phyloP scores from a whole-genome alignment of 2,888 invertebrate genomes.

The Agrenia bidenticulata region DNA sequence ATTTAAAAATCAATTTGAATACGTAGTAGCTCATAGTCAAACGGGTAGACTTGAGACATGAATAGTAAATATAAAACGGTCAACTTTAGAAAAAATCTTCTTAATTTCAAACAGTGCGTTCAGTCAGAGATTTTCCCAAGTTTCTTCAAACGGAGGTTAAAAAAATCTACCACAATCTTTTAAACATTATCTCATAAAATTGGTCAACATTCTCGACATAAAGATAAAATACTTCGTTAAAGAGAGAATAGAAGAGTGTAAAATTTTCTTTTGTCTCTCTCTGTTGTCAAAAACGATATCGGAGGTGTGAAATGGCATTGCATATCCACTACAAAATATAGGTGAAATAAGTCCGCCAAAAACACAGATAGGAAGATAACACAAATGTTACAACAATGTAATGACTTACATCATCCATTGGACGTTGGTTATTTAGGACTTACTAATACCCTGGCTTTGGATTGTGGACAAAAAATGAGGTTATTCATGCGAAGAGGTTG shows the following conservation, averaged over 20 bases:
- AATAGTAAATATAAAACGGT: constrained; percentile 28
- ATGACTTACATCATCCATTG: constrained; percentile 11
- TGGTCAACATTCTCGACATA: too few relatives aligned
- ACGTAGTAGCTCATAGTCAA: too few relatives aligned
- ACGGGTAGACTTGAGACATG: too few relatives aligned
- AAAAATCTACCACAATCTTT: not conserved
- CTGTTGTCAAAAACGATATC: not conserved
- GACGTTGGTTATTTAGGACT: not conserved
- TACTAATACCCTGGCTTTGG: not conserved
- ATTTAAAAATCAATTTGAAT: too few relatives aligned
- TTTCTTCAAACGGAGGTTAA: not conserved
- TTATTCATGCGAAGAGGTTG: too few relatives aligned
- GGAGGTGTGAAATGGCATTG: constrained; percentile 12
- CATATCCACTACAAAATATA: not conserved
- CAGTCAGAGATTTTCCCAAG: constrained; percentile 15
- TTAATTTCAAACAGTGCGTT: not conserved
- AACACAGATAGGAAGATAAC: not conserved
- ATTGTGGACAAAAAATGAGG: not conserved
- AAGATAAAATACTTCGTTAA: too few relatives aligned
- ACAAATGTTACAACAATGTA: not conserved
- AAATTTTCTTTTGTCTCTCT: constrained; percentile 12
- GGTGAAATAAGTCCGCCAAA: not conserved
- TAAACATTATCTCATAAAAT: too few relatives aligned
- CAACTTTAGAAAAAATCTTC: constrained; percentile 11
- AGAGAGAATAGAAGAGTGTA: not conserved